Conservation (phyloP, 1,140 invertebrate species). For the Aricia agestis region DNA sequence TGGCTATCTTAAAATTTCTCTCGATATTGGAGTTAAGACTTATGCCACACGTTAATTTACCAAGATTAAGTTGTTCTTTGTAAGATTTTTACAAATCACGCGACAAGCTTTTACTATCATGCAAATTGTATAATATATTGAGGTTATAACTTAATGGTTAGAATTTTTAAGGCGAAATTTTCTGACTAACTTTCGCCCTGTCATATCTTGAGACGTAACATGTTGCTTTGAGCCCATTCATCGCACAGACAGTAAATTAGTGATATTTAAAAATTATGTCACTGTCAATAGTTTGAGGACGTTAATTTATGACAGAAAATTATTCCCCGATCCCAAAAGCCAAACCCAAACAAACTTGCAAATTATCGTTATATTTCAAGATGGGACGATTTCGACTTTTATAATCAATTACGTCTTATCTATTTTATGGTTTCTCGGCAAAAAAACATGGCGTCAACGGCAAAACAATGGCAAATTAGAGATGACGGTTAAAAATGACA, state of each 20-base stretch:
- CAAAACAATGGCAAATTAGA: constrained; percentile 75
- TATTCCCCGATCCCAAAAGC: not conserved
- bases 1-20: not conserved
- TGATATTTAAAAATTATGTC: not conserved
- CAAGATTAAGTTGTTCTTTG: too few relatives aligned
- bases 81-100: too few relatives aligned
- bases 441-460: constrained; percentile 67
- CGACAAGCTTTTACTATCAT: too few relatives aligned
- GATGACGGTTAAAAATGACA: constrained; percentile 73
- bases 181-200: too few relatives aligned
- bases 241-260: not conserved
- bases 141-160: too few relatives aligned
- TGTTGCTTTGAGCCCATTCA: too few relatives aligned
- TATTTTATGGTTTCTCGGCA: constrained; percentile 64
- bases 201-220: too few relatives aligned
- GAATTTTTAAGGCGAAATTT: too few relatives aligned
- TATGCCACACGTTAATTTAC: too few relatives aligned
- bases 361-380: constrained; percentile 12
- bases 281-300: not conserved
- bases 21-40: too few relatives aligned
- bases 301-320: not conserved
- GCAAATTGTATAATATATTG: too few relatives aligned
- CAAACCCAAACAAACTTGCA: not conserved
- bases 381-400: constrained; percentile 39
- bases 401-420: constrained; percentile 69